Evolutionary conservation across 2,797 vertebrate species (phyloP).

Genomic region (Mormyrus proboscirostris): DNA sequence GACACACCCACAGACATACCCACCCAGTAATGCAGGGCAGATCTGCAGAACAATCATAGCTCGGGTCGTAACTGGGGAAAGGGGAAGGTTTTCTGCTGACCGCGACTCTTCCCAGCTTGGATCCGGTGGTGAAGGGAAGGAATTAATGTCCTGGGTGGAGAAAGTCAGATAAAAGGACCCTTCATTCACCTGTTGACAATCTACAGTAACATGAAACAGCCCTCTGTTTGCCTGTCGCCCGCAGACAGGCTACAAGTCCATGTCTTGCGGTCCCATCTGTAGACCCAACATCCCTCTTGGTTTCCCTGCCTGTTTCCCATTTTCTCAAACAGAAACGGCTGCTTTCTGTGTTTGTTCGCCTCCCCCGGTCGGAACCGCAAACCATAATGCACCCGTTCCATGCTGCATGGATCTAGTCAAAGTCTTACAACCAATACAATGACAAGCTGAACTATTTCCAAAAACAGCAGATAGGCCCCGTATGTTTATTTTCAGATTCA

Average conservation of each 20-base stretch:
- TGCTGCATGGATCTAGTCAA: neutral
- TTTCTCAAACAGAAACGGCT: neutral
- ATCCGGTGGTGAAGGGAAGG: neutral
- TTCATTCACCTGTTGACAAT: neutral
- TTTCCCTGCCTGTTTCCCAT: neutral
- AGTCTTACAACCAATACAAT: neutral
- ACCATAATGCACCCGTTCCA: neutral
- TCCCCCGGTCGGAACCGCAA: neutral
- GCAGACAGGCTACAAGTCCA: neutral
- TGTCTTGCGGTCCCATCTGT: neutral
- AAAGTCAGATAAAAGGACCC: neutral
- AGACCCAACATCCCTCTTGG: neutral
- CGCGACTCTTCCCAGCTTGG: neutral
- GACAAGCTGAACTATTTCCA: neutral
- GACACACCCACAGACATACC: neutral
- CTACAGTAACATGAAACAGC: neutral
- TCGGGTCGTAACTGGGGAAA: neutral
- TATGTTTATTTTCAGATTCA: neutral
- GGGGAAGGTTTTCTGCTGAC: neutral
- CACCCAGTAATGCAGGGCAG: neutral
- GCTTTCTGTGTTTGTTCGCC: neutral
- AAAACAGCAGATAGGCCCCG: neutral
- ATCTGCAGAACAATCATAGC: neutral
- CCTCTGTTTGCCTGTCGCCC: neutral
- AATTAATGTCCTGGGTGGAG: neutral